phyloP scores from a whole-genome alignment of 92 coral and sea anemone species.

The Paramuricea clavata region DNA sequence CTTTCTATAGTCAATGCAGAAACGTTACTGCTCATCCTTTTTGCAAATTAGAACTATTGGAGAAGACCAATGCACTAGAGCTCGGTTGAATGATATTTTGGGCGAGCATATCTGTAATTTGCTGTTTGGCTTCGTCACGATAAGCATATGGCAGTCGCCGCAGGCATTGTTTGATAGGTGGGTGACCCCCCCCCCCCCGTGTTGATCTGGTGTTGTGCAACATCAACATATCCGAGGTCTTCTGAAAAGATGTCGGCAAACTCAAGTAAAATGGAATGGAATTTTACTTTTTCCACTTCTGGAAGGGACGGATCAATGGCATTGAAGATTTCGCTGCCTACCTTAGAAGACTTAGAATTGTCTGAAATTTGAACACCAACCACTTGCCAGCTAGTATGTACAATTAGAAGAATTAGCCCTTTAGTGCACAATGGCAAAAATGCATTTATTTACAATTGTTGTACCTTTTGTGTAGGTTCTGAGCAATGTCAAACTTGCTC shows the following conservation, averaged over 20 bases:
- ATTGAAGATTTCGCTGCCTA: too few relatives aligned
- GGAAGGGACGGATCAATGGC: too few relatives aligned
- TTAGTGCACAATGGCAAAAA: too few relatives aligned
- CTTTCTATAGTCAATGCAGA: constrained; percentile 45
- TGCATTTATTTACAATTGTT: not conserved
- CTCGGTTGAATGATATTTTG: constrained; percentile 53
- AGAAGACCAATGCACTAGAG: constrained; percentile 44
- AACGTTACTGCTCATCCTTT: constrained; percentile 21
- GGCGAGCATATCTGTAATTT: constrained; percentile 34
- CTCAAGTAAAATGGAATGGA: too few relatives aligned
- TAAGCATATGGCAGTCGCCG: constrained; percentile 35
- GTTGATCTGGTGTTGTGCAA: not conserved
- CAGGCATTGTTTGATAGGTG: constrained; percentile 42
- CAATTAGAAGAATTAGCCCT: too few relatives aligned
- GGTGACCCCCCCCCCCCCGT: constrained; percentile 24
- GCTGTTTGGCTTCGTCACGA: constrained; percentile 45
- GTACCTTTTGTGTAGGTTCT: not conserved
- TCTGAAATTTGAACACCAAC: too few relatives aligned
- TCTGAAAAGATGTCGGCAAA: constrained; percentile 26
- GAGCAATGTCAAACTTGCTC: not conserved
- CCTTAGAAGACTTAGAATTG: too few relatives aligned
- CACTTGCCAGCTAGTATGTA: too few relatives aligned
- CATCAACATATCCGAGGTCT: not conserved
- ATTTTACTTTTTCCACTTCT: too few relatives aligned
- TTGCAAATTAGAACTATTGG: constrained; percentile 43